phyloP scores from a whole-genome alignment of 2,888 invertebrate genomes.

The Lydus trimaculatus region DNA sequence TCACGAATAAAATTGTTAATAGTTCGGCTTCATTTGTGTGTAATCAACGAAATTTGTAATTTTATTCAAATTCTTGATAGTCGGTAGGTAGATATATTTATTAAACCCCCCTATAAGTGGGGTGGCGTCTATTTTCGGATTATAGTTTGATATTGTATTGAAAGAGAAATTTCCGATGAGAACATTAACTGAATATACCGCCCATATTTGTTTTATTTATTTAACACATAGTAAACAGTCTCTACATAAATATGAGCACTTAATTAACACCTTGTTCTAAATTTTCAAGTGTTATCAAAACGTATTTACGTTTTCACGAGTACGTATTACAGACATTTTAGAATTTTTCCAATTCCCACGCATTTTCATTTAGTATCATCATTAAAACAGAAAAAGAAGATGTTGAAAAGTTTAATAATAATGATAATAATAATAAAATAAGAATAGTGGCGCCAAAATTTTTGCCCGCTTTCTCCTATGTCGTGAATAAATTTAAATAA shows the following conservation, averaged over 20 bases:
- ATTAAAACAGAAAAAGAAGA: neutral
- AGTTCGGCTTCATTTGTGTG: conserved; percentile 36
- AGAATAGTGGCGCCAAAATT: conserved; percentile 22
- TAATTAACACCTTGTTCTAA: conserved; percentile 51
- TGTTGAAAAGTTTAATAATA: neutral
- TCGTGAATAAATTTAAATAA: conserved; percentile 21
- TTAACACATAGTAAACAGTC: conserved; percentile 41
- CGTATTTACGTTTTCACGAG: conserved; percentile 32
- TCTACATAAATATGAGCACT: conserved; percentile 41
- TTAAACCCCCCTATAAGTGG: conserved; percentile 48
- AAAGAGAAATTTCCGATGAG: conserved; percentile 42
- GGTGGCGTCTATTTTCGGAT: neutral
- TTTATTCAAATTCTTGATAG: conserved; percentile 44
- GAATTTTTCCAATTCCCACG: conserved; percentile 23
- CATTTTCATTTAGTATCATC: conserved; percentile 10
- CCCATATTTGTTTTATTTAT: conserved; percentile 41
- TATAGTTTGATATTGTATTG: neutral
- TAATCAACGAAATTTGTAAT: conserved; percentile 48
- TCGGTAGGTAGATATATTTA: conserved; percentile 46
- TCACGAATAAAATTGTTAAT: conserved; percentile 45
- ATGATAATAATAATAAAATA: too few species aligned
- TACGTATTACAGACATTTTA: conserved; percentile 28
- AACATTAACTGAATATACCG: conserved; percentile 37
- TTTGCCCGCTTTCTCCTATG: conserved; percentile 13
- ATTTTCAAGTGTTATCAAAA: conserved; percentile 46